A percentile compares a stretch with the other conserved stretches of the same genome.
Conservation (phyloP, 2,888 invertebrate species). For the Leptopterna dolabrata region DNA sequence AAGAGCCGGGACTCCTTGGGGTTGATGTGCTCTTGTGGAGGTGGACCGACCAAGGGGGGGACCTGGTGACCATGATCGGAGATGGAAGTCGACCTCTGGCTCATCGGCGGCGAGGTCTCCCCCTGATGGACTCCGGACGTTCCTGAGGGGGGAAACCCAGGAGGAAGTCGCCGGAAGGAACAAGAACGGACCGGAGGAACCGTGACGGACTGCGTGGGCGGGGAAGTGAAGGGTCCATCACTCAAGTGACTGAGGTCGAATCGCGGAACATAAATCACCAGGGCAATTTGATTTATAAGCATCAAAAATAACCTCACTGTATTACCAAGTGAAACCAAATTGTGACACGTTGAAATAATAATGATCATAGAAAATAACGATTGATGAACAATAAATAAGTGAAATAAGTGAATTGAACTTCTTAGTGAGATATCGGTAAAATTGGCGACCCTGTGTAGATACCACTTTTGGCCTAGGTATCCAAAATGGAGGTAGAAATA, state of each 20-base stretch:
- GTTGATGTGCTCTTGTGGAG: background rate
- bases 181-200: background rate
- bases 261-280: background rate
- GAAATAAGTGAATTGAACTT: too few species aligned
- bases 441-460: too few species aligned
- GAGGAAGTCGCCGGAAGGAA: background rate
- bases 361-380: too few species aligned
- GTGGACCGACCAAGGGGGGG: background rate
- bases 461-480: too few species aligned
- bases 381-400: too few species aligned
- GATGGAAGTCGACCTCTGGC: conserved; percentile 3
- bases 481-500: too few species aligned
- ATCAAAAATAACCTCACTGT: too few species aligned
- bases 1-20: background rate
- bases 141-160: background rate
- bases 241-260: background rate
- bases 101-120: background rate
- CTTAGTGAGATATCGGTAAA: too few species aligned
- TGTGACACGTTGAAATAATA: too few species aligned
- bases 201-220: background rate
- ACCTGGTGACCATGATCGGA: background rate
- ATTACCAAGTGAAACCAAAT: too few species aligned
- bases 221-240: background rate
- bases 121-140: background rate
- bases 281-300: too few species aligned